phyloP scores from a whole-genome alignment of 37 sponge, comb jelly and placozoan species.

The Eunapius fragilis region DNA sequence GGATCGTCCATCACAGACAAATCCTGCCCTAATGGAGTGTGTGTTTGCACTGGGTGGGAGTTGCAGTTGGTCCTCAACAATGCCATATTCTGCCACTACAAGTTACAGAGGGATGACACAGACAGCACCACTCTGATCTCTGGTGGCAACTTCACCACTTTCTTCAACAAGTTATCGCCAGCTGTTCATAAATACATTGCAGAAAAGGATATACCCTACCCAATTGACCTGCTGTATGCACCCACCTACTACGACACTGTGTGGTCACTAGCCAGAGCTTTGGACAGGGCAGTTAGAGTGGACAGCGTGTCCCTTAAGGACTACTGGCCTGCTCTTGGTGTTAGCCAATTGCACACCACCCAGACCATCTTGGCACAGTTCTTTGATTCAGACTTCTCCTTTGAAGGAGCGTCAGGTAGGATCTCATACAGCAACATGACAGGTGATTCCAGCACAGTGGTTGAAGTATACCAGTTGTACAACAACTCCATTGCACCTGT shows the following conservation, averaged over 20 bases:
- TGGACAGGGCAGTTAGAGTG: background rate
- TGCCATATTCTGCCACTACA: constrained; percentile 12
- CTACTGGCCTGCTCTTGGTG: background rate
- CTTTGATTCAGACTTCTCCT: background rate
- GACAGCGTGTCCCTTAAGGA: background rate
- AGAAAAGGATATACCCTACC: background rate
- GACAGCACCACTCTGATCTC: background rate
- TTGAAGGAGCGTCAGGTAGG: background rate
- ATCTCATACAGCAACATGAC: background rate
- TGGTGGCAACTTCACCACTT: background rate
- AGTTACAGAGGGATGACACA: background rate
- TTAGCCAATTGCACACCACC: background rate
- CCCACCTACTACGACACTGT: constrained; percentile 40
- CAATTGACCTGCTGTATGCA: background rate
- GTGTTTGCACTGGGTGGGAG: background rate
- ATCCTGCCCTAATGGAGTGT: background rate
- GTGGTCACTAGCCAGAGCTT: constrained; percentile 34
- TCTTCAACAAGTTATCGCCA: constrained; percentile 3
- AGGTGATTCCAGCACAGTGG: background rate
- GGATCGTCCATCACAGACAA: background rate
- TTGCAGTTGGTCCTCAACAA: constrained; percentile 17
- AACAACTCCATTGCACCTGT: background rate
- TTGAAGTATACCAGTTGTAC: background rate
- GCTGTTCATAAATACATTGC: background rate
- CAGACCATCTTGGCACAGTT: background rate